Conservation (phyloP, 2,888 invertebrate species). For the Macropis europaea region DNA sequence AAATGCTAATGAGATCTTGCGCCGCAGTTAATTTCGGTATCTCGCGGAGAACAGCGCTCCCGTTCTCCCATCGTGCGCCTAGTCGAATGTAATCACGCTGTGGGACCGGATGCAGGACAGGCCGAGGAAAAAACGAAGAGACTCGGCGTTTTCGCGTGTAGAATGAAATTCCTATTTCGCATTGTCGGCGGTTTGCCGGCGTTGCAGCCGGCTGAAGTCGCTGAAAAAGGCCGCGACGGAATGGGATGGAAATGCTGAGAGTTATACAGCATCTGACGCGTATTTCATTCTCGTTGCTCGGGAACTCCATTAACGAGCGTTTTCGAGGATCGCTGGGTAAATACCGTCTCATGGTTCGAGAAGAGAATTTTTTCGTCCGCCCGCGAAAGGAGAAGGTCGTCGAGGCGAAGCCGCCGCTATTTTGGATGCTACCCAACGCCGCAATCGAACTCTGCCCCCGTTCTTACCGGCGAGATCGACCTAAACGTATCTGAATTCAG, state of each 20-base stretch:
- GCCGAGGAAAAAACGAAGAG: constrained; percentile 19
- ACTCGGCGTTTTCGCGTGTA: constrained; percentile 37
- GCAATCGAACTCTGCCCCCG: background rate
- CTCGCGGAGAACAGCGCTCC: background rate
- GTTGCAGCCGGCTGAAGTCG: constrained; percentile 50
- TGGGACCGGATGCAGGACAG: constrained; percentile 25
- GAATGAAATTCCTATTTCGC: constrained; percentile 58
- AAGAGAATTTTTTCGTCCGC: background rate
- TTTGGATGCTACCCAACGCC: constrained; percentile 34
- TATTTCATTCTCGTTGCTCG: constrained; percentile 18
- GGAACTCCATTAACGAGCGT: constrained; percentile 20
- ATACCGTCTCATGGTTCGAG: constrained; percentile 22
- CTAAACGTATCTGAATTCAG: constrained; percentile 41
- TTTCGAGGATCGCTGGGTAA: constrained; percentile 11
- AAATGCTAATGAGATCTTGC: constrained; percentile 47
- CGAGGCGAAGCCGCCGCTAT: background rate
- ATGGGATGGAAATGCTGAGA: constrained; percentile 20
- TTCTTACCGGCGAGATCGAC: constrained; percentile 40
- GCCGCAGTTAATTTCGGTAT: constrained; percentile 46
- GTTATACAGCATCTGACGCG: constrained; percentile 6
- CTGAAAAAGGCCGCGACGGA: constrained; percentile 37
- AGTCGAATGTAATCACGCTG: constrained; percentile 45
- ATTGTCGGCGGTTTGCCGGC: constrained; percentile 55
- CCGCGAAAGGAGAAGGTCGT: background rate
- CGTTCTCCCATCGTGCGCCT: background rate